phyloP scores from a whole-genome alignment of 35 echinoderm and acorn worm species.

The Lytechinus pictus region DNA sequence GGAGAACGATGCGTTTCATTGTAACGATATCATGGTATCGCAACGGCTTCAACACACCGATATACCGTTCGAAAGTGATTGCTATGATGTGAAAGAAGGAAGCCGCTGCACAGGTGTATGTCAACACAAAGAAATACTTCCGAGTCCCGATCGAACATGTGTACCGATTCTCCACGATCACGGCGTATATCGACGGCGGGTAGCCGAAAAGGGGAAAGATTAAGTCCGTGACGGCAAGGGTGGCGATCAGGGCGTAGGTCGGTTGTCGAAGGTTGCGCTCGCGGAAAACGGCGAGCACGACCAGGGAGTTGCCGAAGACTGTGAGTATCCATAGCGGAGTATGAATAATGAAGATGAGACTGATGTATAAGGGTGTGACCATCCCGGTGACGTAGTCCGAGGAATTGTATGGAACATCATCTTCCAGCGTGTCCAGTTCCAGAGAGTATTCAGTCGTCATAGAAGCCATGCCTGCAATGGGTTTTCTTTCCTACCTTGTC shows the following conservation, averaged over 20 bases:
- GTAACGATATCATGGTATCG: conserved; percentile 23
- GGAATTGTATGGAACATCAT: background rate
- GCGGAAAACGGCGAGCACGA: conserved; percentile 12
- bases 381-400: conserved; percentile 21
- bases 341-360: background rate
- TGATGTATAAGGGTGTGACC: background rate
- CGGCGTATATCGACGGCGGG: conserved; percentile 38
- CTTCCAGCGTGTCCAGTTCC: background rate
- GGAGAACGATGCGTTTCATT: background rate
- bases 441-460: background rate
- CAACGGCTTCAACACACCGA: background rate
- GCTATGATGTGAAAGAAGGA: conserved; percentile 52
- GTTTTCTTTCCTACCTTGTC: background rate
- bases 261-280: conserved; percentile 12
- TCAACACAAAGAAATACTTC: conserved; percentile 41
- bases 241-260: background rate
- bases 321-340: conserved; percentile 18
- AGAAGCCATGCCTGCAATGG: background rate
- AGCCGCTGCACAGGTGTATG: background rate
- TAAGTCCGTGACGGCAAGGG: background rate
- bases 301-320: conserved; percentile 30
- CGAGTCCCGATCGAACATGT: conserved; percentile 24
- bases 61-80: conserved; percentile 32
- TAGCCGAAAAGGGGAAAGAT: background rate
- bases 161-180: conserved; percentile 39